Base-by-base conservation (phyloP, 2,797 vertebrate species). In the Mormyrus hasselquistii region DNA sequence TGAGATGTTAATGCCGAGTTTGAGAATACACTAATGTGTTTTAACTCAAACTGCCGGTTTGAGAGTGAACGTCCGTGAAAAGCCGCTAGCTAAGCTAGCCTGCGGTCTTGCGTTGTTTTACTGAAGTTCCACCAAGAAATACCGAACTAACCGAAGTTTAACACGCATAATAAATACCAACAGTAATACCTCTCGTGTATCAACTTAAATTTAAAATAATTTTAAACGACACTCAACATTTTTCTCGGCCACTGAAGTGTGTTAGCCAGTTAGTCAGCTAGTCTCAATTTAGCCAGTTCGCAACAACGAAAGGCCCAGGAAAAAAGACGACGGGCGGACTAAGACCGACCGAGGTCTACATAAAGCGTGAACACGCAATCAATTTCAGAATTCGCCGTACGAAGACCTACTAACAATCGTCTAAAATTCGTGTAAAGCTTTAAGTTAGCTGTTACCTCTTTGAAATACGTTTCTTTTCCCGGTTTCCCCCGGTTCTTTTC, bases 401-500 rank as follows among this genome's bases (percentile, higher is more conserved):
- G 34, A 87, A 44, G 3, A 25, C 49, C n/a, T 25, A 41, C 52
- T 69, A 65, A 25, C 38, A 29, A 22, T 22, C 19, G 59, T 14
- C 3, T 87, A 62, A 87, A 87, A 87, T 47, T 47, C 38, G 7
- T 16, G 22, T 44, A 44, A 87, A 69, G 44, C n/a, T 38, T 4
- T 34, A 41, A 86, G 14, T 86, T 38, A 22, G 44, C 19, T 44
- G 55, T 69, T 87, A 69, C 59, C 87, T 65, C 55, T 87, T 87
- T 76, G 44, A 73, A 52, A 44, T 19, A 73, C 8, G 87, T 16
- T 50, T 34, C 57, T 69, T 65, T 22, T 87, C 57, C 57, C 87
- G 38, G 87, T 87, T 65, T 65, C 57, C 62, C 62, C 87, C 57
- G 59, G 41, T 87, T 69, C 44, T 69, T 65, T 62, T 47, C 38